Evolutionary conservation across 2,888 invertebrate species (phyloP).

Genomic region (Amphipyra berbera): DNA sequence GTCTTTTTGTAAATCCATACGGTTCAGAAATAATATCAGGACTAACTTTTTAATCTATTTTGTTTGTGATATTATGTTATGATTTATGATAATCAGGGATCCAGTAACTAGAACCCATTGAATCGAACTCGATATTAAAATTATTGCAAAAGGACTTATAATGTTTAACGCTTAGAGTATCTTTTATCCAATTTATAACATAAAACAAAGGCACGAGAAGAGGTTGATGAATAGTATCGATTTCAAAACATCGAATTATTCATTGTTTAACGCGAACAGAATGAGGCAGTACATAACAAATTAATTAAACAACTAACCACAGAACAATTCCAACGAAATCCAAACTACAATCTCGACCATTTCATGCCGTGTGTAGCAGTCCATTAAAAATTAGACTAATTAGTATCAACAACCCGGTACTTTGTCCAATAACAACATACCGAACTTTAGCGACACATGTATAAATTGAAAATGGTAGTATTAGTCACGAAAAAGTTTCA

Average conservation of each 20-base stretch:
- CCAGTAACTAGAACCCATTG: too few species aligned
- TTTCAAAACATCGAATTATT: constrained; percentile 4
- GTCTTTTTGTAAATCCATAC: too few species aligned
- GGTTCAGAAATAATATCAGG: too few species aligned
- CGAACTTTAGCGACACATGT: constrained; percentile 1
- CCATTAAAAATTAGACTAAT: constrained; percentile 31
- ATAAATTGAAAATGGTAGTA: not conserved
- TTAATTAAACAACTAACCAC: constrained; percentile 24
- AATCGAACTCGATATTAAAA: too few species aligned
- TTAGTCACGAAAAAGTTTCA: constrained; percentile 7
- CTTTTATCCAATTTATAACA: not conserved
- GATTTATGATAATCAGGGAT: not conserved
- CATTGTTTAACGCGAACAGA: not conserved
- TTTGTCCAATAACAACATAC: constrained; percentile 13
- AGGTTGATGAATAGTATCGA: not conserved
- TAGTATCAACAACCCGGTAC: constrained; percentile 15
- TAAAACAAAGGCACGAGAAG: not conserved
- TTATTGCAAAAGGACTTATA: too few species aligned
- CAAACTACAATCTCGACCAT: constrained; percentile 13
- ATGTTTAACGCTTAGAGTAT: too few species aligned
- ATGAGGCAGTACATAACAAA: constrained; percentile 8
- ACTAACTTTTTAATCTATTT: too few species aligned
- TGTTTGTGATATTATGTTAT: too few species aligned
- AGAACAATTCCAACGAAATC: constrained; percentile 28
- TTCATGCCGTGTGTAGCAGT: constrained; percentile 7